These are phyloP conservation scores for Petroica traversi DNA, from an alignment of 2,113 vertebrate species.

Conservation along the genomic window DNA sequence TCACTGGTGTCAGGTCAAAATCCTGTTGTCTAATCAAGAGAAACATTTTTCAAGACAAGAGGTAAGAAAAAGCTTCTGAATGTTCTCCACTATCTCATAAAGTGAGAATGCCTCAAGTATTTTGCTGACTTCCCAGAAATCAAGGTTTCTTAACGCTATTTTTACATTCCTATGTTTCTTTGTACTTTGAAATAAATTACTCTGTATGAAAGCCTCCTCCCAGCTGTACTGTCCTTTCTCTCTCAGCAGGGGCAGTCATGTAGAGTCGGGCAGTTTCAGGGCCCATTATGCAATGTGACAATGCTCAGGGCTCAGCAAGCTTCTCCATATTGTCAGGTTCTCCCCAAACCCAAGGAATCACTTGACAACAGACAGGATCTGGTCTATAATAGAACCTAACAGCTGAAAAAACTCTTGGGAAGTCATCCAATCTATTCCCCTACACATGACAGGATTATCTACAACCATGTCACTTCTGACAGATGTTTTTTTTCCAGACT, in stretches of 20 bases:
- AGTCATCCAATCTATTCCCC: not conserved
- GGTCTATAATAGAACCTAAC: not conserved
- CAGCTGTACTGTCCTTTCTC: not conserved
- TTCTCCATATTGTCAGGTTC: not conserved
- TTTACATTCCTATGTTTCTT: not conserved
- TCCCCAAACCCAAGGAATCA: not conserved
- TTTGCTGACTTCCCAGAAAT: not conserved
- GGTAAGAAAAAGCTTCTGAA: not conserved
- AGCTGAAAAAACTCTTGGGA: slow-evolving; percentile 17
- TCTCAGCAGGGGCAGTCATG: not conserved
- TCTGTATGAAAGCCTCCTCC: not conserved
- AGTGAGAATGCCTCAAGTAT: not conserved
- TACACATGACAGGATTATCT: slow-evolving; percentile 5
- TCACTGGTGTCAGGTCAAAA: not conserved
- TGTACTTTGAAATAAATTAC: not conserved
- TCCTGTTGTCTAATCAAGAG: not conserved
- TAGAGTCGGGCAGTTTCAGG: not conserved
- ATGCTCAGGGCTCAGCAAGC: not conserved
- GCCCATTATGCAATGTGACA: not conserved
- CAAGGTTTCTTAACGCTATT: not conserved
- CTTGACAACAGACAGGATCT: not conserved
- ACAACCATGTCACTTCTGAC: slow-evolving; percentile 10
- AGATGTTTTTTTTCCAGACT: not conserved
- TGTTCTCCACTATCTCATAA: not conserved
- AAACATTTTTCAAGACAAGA: not conserved